Conservation (phyloP, 2,113 vertebrate genomes). For the Callionymus lyra region DNA sequence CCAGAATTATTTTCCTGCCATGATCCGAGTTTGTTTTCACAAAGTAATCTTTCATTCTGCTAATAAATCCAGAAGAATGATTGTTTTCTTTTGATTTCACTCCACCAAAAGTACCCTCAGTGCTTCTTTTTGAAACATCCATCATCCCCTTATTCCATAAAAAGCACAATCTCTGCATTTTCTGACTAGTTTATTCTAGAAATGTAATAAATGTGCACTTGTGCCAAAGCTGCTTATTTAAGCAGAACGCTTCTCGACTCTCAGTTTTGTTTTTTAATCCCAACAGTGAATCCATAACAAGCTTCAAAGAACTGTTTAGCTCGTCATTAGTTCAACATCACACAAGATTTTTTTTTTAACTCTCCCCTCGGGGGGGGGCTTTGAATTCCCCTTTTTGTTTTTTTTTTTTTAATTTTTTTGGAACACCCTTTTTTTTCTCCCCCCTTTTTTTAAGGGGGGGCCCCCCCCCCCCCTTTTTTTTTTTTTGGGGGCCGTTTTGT, state of each 20-base stretch:
- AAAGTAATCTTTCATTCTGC: no score
- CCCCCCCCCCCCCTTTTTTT: no score
- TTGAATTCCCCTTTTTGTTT: no score
- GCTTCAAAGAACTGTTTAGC: constrained; percentile 17
- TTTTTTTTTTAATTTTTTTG: no score
- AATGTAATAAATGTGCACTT: constrained; percentile 27
- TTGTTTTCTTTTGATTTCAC: constrained; percentile 17
- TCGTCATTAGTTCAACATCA: constrained; percentile 11
- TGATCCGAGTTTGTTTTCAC: no score
- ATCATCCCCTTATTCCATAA: constrained; percentile 20
- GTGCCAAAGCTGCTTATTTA: constrained; percentile 28
- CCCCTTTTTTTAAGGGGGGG: no score
- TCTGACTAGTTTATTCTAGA: constrained; percentile 23
- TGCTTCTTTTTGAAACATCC: constrained; percentile 15
- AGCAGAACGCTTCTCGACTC: constrained; percentile 15
- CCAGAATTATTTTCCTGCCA: no score
- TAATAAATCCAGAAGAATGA: constrained; percentile 1
- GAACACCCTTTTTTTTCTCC: no score
- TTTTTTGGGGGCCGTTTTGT: no score
- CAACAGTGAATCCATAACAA: constrained; percentile 27
- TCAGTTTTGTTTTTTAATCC: constrained; percentile 32
- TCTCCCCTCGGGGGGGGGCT: no score
- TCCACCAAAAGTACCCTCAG: constrained; percentile 2
- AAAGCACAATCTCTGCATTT: constrained; percentile 16
- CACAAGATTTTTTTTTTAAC: constrained; percentile 27